Evolutionary conservation across 2,888 invertebrate genomes (phyloP).

Genomic region (Schizaphis graminum): DNA sequence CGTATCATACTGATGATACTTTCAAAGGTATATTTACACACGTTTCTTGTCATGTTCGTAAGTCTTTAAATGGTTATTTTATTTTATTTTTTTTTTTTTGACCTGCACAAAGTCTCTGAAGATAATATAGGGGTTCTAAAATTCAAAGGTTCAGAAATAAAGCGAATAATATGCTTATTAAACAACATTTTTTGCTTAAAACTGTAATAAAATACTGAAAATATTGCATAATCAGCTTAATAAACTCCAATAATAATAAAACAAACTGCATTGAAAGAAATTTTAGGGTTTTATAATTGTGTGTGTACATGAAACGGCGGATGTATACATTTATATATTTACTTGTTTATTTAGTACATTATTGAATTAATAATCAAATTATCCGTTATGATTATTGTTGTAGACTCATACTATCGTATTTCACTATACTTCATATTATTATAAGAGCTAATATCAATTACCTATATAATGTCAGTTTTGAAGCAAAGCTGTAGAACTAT

Average conservation of each 20-base stretch:
- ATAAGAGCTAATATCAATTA: not conserved
- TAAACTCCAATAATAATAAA: not conserved
- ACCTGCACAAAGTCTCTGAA: not conserved
- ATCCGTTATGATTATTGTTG: not conserved
- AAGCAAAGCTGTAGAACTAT: not conserved
- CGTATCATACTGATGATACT: not conserved
- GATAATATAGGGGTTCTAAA: not conserved
- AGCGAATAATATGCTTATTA: not conserved
- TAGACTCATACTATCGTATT: not conserved
- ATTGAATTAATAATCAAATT: not conserved
- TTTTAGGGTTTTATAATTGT: not conserved
- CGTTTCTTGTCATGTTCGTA: not conserved
- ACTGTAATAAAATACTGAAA: not conserved
- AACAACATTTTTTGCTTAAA: too few species aligned
- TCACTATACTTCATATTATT: not conserved
- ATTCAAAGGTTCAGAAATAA: not conserved
- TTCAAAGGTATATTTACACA: not conserved
- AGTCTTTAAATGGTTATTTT: not conserved
- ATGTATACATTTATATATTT: too few species aligned
- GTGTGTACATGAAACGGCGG: not conserved
- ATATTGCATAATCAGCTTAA: not conserved
- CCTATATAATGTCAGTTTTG: not conserved
- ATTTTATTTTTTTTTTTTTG: not conserved
- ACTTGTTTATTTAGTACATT: not conserved
- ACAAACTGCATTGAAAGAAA: not conserved